These are phyloP conservation scores for Sandelia bainsii DNA, from an alignment of 2,797 vertebrate species.

Conservation along the genomic window DNA sequence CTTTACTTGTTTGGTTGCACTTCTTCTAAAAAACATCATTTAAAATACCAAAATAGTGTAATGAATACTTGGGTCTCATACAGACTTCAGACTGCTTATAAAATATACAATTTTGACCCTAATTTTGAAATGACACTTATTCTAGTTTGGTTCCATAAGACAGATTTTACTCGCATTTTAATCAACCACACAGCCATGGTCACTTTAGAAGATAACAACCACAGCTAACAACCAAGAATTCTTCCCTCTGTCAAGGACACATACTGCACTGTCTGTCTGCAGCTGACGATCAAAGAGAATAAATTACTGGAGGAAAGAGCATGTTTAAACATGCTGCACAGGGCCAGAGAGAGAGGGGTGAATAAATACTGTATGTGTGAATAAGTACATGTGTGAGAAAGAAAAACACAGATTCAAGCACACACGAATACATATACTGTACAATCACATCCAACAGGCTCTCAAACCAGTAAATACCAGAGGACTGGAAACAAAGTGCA, in stretches of 20 bases:
- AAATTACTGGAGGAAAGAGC: not conserved
- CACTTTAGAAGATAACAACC: not conserved
- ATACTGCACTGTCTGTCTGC: not conserved
- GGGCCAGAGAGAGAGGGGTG: not conserved
- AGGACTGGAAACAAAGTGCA: slow-evolving; percentile 2
- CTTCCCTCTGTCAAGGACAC: not conserved
- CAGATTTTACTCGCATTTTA: no score
- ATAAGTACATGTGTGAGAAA: not conserved
- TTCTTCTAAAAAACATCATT: no score
- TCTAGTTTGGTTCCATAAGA: not conserved
- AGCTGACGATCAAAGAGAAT: not conserved
- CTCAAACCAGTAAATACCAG: not conserved
- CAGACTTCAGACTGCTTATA: not conserved
- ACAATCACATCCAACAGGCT: not conserved
- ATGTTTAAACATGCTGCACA: not conserved
- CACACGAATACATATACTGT: not conserved
- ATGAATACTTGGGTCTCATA: no score
- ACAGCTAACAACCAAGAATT: not conserved
- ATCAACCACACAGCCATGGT: not conserved
- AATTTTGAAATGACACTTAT: not conserved
- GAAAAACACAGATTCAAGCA: not conserved
- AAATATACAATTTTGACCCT: not conserved
- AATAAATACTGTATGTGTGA: not conserved
- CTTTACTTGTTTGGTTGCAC: no score
- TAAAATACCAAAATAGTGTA: no score